phyloP scores from a whole-genome alignment of 2,888 invertebrate genomes.

The Trissolcus brochymenae region DNA sequence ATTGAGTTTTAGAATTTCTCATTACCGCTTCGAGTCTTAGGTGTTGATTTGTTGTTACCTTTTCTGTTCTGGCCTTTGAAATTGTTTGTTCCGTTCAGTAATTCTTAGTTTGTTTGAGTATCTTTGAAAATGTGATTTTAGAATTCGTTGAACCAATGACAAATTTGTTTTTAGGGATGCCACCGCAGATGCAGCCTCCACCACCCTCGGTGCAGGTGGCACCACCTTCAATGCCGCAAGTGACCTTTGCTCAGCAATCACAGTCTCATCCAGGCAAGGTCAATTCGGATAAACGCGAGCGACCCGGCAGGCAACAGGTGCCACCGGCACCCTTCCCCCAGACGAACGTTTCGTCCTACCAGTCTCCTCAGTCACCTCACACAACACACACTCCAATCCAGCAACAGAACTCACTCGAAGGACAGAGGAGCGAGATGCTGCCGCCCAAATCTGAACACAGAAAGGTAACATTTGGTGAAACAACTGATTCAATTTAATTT shows the following conservation, averaged over 20 bases:
- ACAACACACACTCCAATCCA: slow-evolving; percentile 65
- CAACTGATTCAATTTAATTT: background rate
- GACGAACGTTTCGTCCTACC: slow-evolving; percentile 67
- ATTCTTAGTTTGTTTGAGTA: background rate
- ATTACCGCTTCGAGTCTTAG: slow-evolving; percentile 3
- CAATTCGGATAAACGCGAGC: slow-evolving; percentile 72
- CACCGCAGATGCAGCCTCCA: slow-evolving; percentile 51
- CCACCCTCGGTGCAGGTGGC: slow-evolving; percentile 64
- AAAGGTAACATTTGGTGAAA: slow-evolving; percentile 63
- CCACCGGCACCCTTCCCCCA: slow-evolving; percentile 74
- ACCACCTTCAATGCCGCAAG: slow-evolving; percentile 65
- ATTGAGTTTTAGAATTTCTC: background rate
- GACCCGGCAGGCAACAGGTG: slow-evolving; percentile 72
- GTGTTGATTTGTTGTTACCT: background rate
- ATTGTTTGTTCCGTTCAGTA: background rate
- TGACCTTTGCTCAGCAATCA: slow-evolving; percentile 65
- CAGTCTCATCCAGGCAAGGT: slow-evolving; percentile 68
- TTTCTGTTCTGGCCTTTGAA: background rate
- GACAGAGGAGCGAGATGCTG: slow-evolving; percentile 68
- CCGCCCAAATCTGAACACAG: slow-evolving; percentile 70
- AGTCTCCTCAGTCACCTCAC: slow-evolving; percentile 67
- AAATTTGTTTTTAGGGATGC: slow-evolving; percentile 54
- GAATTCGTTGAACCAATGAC: background rate
- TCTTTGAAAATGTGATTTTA: background rate
- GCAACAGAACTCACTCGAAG: slow-evolving; percentile 69